Evolutionary conservation across 2,888 invertebrate genomes (phyloP).

Genomic region (Machimus rusticus): DNA sequence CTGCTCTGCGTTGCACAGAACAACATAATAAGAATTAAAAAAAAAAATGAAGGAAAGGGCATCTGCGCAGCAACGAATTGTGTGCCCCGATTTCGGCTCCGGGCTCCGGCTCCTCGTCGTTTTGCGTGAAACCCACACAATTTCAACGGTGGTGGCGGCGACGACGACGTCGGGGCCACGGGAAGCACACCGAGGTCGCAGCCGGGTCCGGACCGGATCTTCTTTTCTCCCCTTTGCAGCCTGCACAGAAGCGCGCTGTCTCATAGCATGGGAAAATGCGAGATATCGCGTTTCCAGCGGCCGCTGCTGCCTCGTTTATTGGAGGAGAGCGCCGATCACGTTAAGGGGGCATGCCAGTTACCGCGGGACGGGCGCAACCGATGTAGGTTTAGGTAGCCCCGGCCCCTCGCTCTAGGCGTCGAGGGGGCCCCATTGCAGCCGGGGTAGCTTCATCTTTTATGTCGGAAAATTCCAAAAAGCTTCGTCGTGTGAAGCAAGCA

Average conservation of each 20-base stretch:
- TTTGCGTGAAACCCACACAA: conserved; percentile 24
- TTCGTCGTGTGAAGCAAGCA: background rate
- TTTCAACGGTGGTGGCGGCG: background rate
- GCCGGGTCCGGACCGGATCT: background rate
- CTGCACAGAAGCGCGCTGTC: background rate
- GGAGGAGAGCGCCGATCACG: conserved; percentile 4
- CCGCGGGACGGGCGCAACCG: background rate
- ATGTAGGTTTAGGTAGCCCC: background rate
- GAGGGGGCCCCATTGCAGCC: background rate
- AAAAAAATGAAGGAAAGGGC: background rate
- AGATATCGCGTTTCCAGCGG: background rate
- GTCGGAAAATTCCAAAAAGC: conserved; percentile 20
- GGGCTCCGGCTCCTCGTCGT: background rate
- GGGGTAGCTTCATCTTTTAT: background rate
- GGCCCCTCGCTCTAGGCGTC: background rate
- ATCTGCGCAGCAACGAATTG: conserved; percentile 24
- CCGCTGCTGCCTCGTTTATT: background rate
- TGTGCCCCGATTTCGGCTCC: background rate
- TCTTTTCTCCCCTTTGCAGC: conserved; percentile 14
- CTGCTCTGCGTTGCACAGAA: background rate
- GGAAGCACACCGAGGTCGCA: background rate
- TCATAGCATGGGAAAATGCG: background rate
- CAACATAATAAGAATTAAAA: background rate
- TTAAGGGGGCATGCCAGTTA: background rate
- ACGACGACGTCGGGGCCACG: background rate